A percentile compares a stretch with the other conserved stretches of the same genome.
Conservation (phyloP, 92 coral and sea anemone species). For the Epizoanthus stellaris region DNA sequence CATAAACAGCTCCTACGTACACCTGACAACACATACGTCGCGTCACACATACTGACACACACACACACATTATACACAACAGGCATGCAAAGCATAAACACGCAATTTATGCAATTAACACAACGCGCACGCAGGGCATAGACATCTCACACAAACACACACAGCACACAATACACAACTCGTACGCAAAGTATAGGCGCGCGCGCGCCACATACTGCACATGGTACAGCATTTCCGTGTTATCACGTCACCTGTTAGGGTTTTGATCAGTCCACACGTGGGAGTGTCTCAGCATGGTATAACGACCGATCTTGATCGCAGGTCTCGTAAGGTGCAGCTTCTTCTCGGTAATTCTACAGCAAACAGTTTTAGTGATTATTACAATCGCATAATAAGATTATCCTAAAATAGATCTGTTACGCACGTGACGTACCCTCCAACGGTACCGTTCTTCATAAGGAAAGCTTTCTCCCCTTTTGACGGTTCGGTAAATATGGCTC, state of each 20-base stretch:
- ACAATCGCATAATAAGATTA: neutral
- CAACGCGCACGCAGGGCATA: too few relatives aligned
- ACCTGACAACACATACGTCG: too few relatives aligned
- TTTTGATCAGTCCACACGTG: conserved; percentile 51
- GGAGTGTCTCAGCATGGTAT: conserved; percentile 79
- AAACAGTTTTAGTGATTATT: neutral
- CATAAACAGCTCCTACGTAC: too few relatives aligned
- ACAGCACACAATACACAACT: too few relatives aligned
- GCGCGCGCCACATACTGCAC: too few relatives aligned
- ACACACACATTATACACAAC: neutral
- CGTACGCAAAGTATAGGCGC: too few relatives aligned
- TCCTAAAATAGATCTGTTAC: neutral
- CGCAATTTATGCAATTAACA: too few relatives aligned
- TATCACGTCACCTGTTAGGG: conserved; percentile 65
- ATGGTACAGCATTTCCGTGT: neutral
- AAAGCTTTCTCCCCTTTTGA: too few relatives aligned
- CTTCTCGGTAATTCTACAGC: conserved; percentile 57
- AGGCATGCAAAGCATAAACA: neutral
- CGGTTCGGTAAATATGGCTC: too few relatives aligned
- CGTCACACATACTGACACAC: neutral
- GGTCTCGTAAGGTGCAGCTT: conserved; percentile 84
- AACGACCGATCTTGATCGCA: conserved; percentile 84
- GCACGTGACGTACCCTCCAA: too few relatives aligned
- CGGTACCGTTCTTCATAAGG: too few relatives aligned
- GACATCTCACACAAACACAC: too few relatives aligned